Percentiles rank a stretch among this genome's conserved stretches.
These are phyloP conservation scores for Etheostoma perlongum DNA, from an alignment of 2,797 vertebrate genomes.

Conservation along the genomic window DNA sequence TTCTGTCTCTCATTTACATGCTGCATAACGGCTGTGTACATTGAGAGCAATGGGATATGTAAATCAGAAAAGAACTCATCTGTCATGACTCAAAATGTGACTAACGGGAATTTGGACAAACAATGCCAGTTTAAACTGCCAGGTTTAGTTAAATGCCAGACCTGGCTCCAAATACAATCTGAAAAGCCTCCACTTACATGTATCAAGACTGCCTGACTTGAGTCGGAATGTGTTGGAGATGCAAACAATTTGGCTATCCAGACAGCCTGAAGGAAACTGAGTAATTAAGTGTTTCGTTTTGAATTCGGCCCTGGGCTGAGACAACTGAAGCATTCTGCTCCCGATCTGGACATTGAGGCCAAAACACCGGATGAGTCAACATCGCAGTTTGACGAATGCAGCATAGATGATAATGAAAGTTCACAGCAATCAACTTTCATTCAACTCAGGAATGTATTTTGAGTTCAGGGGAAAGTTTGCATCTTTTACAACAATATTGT, in stretches of 20 bases:
- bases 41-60: slow-evolving; percentile 27
- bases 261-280: slow-evolving; percentile 58
- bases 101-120: slow-evolving; percentile 38
- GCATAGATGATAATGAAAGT: slow-evolving; percentile 1
- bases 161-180: slow-evolving; percentile 44
- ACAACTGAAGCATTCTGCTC: slow-evolving; percentile 57
- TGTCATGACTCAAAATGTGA: slow-evolving; percentile 42
- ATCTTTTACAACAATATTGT: no score
- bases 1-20: neutral
- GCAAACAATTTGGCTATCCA: slow-evolving; percentile 55
- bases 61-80: slow-evolving; percentile 45
- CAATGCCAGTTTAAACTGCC: slow-evolving; percentile 58
- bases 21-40: neutral
- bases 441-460: neutral
- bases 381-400: slow-evolving; percentile 3
- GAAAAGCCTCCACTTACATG: slow-evolving; percentile 63
- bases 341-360: slow-evolving; percentile 69
- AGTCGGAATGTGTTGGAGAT: slow-evolving; percentile 56
- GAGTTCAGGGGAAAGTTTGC: neutral
- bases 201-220: slow-evolving; percentile 55
- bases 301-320: slow-evolving; percentile 57
- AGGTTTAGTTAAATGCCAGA: slow-evolving; percentile 29
- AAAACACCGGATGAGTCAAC: slow-evolving; percentile 62
- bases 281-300: slow-evolving; percentile 70
- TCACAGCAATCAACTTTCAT: neutral